Percentiles rank a stretch among this genome's conserved stretches.
These are phyloP conservation scores for Sturnus vulgaris DNA, from an alignment of 2,113 vertebrate species.

Conservation along the genomic window DNA sequence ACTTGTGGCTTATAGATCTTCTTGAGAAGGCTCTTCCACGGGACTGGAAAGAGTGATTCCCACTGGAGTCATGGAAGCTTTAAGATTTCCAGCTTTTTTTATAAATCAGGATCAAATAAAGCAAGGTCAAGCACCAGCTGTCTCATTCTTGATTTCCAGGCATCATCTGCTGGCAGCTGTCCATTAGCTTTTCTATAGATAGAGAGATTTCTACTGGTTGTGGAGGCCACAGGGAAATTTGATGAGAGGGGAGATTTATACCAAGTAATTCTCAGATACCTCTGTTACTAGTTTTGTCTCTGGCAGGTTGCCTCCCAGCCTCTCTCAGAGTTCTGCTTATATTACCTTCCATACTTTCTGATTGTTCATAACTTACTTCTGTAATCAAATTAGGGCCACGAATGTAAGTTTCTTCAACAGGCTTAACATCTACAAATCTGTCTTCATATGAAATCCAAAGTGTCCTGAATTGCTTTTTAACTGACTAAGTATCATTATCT, in stretches of 20 bases:
- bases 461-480: not conserved
- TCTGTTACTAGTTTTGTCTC: not conserved
- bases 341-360: not conserved
- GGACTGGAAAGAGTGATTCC: conserved; percentile 18
- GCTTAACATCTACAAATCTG: not conserved
- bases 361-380: not conserved
- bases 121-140: conserved; percentile 48
- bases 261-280: not conserved
- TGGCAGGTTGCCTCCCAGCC: not conserved
- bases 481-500: not conserved
- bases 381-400: not conserved
- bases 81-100: conserved; percentile 33
- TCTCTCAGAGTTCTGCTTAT: not conserved
- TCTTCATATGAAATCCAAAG: not conserved
- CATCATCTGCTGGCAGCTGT: conserved; percentile 41
- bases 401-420: not conserved
- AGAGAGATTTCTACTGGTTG: conserved; percentile 9
- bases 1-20: not conserved
- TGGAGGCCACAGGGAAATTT: conserved; percentile 22
- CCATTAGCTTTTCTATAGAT: conserved; percentile 49
- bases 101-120: not conserved
- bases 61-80: not conserved
- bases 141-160: conserved; percentile 28
- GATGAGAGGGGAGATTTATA: not conserved
- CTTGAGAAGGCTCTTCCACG: not conserved